A percentile compares a stretch with the other conserved stretches of the same genome.
Evolutionary conservation across 2,888 invertebrate genomes (phyloP).

Genomic region (Frankliniella fusca): DNA sequence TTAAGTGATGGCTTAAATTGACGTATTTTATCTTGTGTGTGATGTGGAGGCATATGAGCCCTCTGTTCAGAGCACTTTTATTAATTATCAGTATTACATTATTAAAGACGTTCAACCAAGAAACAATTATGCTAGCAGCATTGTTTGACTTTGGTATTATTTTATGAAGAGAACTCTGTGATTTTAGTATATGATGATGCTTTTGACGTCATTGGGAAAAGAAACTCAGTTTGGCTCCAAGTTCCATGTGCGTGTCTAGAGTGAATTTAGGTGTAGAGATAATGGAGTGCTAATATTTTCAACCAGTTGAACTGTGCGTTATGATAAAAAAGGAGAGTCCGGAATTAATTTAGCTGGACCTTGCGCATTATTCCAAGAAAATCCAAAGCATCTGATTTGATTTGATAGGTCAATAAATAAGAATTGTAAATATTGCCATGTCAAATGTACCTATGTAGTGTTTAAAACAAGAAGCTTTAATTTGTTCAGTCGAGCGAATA

Average conservation of each 20-base stretch:
- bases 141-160: background rate
- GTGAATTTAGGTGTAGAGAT: background rate
- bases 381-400: no score
- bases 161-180: slow-evolving; percentile 10
- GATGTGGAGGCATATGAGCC: background rate
- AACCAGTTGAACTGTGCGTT: no score
- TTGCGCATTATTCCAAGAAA: no score
- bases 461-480: no score
- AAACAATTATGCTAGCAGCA: background rate
- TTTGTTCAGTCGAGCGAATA: no score
- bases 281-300: background rate
- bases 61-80: background rate
- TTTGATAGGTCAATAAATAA: no score
- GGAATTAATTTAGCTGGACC: no score
- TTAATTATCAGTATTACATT: slow-evolving; percentile 2
- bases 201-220: background rate
- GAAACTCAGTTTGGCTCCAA: background rate
- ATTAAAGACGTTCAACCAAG: background rate
- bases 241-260: background rate
- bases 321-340: no score
- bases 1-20: no score
- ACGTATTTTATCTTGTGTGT: background rate
- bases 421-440: no score
- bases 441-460: no score
- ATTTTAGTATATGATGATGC: background rate